Percentiles rank a stretch among this genome's conserved stretches.
Evolutionary conservation across 2,888 invertebrate species (phyloP).

Genomic region (Celastrina argiolus): DNA sequence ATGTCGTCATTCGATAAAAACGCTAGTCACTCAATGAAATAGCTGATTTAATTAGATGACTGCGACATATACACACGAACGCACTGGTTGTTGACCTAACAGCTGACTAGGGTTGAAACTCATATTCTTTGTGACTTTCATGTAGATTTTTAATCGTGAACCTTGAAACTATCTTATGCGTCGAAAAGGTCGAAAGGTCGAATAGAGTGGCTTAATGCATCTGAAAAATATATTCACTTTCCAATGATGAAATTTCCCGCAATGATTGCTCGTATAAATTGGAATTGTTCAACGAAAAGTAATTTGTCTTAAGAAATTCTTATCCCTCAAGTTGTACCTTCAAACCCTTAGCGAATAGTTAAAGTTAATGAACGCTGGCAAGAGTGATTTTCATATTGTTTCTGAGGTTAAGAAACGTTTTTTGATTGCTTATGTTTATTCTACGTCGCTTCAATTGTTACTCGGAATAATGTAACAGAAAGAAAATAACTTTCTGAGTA

Average conservation of each 20-base stretch:
- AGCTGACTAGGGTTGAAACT: no score
- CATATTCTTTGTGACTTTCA: no score
- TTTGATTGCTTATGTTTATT: conserved; percentile 34
- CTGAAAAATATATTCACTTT: neutral
- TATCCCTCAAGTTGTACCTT: neutral
- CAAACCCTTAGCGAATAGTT: conserved; percentile 53
- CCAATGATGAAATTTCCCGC: neutral
- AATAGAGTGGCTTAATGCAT: neutral
- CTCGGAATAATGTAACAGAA: conserved; percentile 20
- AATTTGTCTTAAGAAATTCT: neutral
- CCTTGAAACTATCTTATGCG: no score
- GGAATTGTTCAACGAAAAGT: neutral
- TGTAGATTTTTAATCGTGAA: no score
- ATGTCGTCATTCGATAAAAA: no score
- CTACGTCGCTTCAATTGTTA: conserved; percentile 30
- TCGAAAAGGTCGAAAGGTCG: no score
- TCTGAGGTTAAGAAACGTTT: conserved; percentile 32
- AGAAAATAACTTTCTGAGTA: conserved; percentile 5
- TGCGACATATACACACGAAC: no score
- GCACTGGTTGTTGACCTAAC: no score
- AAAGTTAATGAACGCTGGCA: conserved; percentile 53
- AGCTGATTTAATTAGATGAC: no score
- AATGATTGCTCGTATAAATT: neutral
- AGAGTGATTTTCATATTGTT: conserved; percentile 44
- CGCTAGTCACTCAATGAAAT: no score